phyloP scores from a whole-genome alignment of 2,113 vertebrate species.

The Gallinago media region DNA sequence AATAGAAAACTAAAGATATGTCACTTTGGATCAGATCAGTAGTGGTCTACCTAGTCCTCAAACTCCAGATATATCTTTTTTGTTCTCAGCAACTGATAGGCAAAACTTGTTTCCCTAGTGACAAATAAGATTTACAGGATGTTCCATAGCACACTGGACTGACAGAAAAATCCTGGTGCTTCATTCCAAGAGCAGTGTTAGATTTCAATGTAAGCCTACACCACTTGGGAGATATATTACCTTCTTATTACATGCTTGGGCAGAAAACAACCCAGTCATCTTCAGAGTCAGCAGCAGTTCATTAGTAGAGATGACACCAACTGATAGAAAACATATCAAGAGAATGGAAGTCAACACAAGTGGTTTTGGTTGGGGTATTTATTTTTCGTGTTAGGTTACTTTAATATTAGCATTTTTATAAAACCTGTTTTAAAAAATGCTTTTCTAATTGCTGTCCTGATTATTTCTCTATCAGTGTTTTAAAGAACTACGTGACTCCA shows the following conservation, averaged over 20 bases:
- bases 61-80: background rate
- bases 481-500: background rate
- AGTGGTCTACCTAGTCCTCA: background rate
- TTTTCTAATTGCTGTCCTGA: background rate
- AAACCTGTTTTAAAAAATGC: background rate
- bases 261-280: background rate
- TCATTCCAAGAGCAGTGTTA: background rate
- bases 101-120: background rate
- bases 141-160: background rate
- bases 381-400: background rate
- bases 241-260: background rate
- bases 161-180: background rate
- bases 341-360: background rate
- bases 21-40: background rate
- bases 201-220: background rate
- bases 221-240: background rate
- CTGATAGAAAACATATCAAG: background rate
- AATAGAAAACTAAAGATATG: background rate
- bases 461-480: background rate
- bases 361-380: fast-evolving
- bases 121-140: background rate
- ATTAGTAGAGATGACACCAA: fast-evolving
- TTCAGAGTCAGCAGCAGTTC: background rate
- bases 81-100: background rate
- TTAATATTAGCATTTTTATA: background rate